Evolutionary conservation across 2,113 vertebrate species (phyloP).

Genomic region (Lophotis ruficrista): DNA sequence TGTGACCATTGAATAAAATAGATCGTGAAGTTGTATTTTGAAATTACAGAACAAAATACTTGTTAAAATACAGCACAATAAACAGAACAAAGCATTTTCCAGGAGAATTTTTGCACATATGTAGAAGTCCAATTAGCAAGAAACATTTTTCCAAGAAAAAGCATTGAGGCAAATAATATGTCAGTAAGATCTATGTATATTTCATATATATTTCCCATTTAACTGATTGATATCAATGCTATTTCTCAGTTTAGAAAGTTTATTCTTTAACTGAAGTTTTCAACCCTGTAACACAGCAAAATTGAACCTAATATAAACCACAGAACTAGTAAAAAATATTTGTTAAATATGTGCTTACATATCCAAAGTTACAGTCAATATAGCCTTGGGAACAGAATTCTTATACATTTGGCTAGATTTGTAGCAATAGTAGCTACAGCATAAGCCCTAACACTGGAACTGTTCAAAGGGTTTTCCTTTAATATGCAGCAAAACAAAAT

Average conservation of each 20-base stretch:
- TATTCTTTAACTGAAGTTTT: neutral
- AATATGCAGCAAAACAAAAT: neutral
- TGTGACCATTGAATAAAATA: neutral
- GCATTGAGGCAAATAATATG: neutral
- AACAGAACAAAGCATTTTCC: neutral
- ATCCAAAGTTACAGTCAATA: neutral
- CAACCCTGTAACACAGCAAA: neutral
- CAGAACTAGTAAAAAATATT: neutral
- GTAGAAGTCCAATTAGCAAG: neutral
- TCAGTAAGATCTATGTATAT: neutral
- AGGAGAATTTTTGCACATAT: neutral
- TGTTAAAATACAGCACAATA: neutral
- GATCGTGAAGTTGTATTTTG: neutral
- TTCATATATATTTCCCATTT: neutral
- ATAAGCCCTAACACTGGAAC: neutral
- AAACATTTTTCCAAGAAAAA: neutral
- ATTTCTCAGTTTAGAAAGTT: neutral
- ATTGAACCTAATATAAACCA: neutral
- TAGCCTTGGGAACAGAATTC: neutral
- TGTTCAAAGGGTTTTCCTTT: neutral
- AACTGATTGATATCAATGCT: neutral
- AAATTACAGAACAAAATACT: rapidly evolving
- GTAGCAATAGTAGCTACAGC: neutral
- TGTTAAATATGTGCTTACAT: neutral
- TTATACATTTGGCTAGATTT: neutral